These are phyloP conservation scores for Troides oblongomaculatus DNA, from an alignment of 2,888 invertebrate species.

Conservation along the genomic window DNA sequence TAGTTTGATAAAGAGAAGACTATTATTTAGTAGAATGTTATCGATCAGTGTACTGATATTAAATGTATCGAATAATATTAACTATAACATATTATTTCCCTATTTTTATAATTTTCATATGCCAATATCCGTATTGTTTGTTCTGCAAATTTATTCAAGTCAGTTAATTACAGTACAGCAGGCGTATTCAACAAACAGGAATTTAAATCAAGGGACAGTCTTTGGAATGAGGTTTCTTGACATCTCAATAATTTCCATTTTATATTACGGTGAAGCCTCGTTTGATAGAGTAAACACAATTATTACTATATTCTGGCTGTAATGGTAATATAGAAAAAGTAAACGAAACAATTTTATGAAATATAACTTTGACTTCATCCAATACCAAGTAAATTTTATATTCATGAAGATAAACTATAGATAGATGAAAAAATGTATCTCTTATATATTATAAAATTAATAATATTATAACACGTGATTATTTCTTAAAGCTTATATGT, in stretches of 20 bases:
- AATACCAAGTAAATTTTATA: too few relatives aligned
- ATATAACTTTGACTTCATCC: too few relatives aligned
- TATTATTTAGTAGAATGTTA: too few relatives aligned
- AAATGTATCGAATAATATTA: not conserved
- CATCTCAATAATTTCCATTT: conserved; percentile 20
- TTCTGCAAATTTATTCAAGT: conserved; percentile 16
- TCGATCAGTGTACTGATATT: too few relatives aligned
- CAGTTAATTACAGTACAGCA: conserved; percentile 12
- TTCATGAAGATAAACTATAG: too few relatives aligned
- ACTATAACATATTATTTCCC: not conserved
- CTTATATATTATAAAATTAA: too few relatives aligned
- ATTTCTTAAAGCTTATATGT: too few relatives aligned
- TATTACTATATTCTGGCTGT: not conserved
- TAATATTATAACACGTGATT: too few relatives aligned
- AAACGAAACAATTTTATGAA: not conserved
- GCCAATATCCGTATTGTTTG: not conserved
- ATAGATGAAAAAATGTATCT: too few relatives aligned
- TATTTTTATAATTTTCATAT: not conserved
- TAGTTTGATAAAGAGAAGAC: too few relatives aligned
- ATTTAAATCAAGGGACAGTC: conserved; percentile 21
- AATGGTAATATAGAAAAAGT: not conserved
- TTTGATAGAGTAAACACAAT: not conserved
- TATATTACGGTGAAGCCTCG: conserved; percentile 15
- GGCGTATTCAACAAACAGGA: conserved; percentile 16
- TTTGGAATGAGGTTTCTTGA: conserved; percentile 17